Conservation (phyloP, 1,140 invertebrate species). For the Bombus ignitus region DNA sequence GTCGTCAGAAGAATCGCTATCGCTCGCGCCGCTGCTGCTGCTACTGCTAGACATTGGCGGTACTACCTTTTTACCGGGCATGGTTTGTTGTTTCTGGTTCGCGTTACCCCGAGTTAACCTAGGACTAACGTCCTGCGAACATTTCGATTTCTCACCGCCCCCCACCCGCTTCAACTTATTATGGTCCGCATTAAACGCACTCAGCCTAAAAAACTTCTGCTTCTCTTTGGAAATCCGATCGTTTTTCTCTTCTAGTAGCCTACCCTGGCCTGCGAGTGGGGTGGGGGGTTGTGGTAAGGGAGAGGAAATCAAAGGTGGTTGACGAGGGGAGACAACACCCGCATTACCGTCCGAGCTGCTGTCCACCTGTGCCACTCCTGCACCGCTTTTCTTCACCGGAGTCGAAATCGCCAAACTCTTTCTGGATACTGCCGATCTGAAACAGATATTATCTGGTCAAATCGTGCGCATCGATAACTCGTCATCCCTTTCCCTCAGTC, state of each 20-base stretch:
- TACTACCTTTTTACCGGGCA: constrained; percentile 38
- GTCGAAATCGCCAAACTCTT: constrained; percentile 72
- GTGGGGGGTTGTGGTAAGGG: constrained; percentile 80
- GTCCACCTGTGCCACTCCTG: constrained; percentile 80
- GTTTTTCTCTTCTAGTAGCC: constrained; percentile 84
- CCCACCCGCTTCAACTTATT: constrained; percentile 80
- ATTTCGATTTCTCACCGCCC: constrained; percentile 73
- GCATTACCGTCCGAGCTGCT: constrained; percentile 85
- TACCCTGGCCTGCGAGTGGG: constrained; percentile 80
- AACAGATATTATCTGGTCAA: constrained; percentile 6
- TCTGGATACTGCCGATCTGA: constrained; percentile 77
- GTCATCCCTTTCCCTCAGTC: neutral
- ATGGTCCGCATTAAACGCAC: constrained; percentile 87
- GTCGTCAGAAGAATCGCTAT: constrained; percentile 65
- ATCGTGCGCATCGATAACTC: neutral
- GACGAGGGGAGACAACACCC: constrained; percentile 83
- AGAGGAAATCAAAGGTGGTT: constrained; percentile 80
- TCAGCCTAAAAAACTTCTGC: constrained; percentile 92
- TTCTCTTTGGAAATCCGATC: constrained; percentile 93
- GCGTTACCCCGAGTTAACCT: constrained; percentile 65
- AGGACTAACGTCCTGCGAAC: constrained; percentile 64
- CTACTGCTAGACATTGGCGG: constrained; percentile 65
- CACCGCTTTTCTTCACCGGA: constrained; percentile 73
- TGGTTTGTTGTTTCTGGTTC: constrained; percentile 53
- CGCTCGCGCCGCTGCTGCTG: constrained; percentile 69